Evolutionary conservation across 2,797 vertebrate genomes (phyloP).

Genomic region (Enoplosus armatus): DNA sequence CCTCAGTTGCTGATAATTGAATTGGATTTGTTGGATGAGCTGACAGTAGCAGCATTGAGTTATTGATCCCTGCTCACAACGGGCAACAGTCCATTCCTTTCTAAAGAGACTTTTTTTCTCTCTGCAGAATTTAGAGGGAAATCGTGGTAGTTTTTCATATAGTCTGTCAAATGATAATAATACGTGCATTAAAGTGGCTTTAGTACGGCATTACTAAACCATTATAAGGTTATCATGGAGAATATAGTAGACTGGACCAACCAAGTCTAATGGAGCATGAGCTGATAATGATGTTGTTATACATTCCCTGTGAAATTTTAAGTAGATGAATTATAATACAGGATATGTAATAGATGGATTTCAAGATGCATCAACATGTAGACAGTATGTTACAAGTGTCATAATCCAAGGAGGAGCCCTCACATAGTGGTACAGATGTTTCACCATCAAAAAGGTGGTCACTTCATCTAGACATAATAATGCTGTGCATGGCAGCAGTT

Average conservation of each 20-base stretch:
- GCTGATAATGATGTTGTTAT: neutral
- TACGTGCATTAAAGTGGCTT: neutral
- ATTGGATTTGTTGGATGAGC: conserved; percentile 80
- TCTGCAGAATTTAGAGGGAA: neutral
- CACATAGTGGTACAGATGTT: too few relatives aligned
- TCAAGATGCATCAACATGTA: neutral
- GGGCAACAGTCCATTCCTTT: conserved; percentile 41
- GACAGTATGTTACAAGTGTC: neutral
- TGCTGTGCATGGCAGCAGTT: too few relatives aligned
- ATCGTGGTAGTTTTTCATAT: neutral
- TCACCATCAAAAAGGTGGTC: too few relatives aligned
- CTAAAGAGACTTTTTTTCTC: conserved; percentile 34
- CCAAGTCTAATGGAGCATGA: neutral
- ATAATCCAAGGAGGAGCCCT: too few relatives aligned
- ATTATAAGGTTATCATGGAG: neutral
- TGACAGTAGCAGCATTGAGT: conserved; percentile 70
- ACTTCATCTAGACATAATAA: too few relatives aligned
- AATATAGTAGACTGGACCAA: neutral
- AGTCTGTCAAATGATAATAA: too few relatives aligned
- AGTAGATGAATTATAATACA: neutral
- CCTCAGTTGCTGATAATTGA: conserved; percentile 76
- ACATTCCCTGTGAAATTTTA: neutral
- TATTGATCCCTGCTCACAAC: conserved; percentile 71
- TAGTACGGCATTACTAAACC: neutral
- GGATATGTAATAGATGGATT: neutral